A percentile compares a stretch with the other conserved stretches of the same genome.
These are phyloP conservation scores for Trichopoda pennipes DNA, from an alignment of 2,888 invertebrate genomes.

Conservation along the genomic window DNA sequence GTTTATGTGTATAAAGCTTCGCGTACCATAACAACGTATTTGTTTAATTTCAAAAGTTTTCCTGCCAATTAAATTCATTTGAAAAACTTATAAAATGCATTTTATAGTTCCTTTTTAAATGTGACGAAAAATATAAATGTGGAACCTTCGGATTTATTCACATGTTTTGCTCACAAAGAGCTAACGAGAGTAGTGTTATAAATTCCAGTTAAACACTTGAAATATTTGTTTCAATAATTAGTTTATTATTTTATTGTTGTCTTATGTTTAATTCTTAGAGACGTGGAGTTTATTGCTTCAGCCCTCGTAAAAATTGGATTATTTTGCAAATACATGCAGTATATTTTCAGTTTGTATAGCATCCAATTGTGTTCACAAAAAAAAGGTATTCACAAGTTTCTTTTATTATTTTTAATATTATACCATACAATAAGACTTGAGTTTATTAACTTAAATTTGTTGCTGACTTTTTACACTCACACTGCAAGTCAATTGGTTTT, in stretches of 20 bases:
- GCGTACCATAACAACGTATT: constrained; percentile 43
- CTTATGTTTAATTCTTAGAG: too few species aligned
- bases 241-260: too few species aligned
- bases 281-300: too few species aligned
- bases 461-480: neutral
- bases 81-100: constrained; percentile 66
- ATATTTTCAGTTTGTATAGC: neutral
- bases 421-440: constrained; percentile 21
- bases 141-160: constrained; percentile 52
- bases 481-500: constrained; percentile 15
- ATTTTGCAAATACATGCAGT: neutral
- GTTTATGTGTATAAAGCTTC: constrained; percentile 25
- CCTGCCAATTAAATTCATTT: constrained; percentile 68
- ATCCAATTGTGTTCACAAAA: neutral
- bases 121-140: constrained; percentile 20
- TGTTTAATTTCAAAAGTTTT: constrained; percentile 64
- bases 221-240: neutral
- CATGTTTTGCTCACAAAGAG: neutral
- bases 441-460: neutral
- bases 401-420: constrained; percentile 10
- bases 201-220: neutral
- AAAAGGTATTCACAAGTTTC: constrained; percentile 7
- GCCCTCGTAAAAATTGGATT: too few species aligned
- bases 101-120: constrained; percentile 58
- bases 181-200: constrained; percentile 15